Evolutionary conservation across 2,113 vertebrate species (phyloP).

Genomic region (Nymphicus hollandicus): DNA sequence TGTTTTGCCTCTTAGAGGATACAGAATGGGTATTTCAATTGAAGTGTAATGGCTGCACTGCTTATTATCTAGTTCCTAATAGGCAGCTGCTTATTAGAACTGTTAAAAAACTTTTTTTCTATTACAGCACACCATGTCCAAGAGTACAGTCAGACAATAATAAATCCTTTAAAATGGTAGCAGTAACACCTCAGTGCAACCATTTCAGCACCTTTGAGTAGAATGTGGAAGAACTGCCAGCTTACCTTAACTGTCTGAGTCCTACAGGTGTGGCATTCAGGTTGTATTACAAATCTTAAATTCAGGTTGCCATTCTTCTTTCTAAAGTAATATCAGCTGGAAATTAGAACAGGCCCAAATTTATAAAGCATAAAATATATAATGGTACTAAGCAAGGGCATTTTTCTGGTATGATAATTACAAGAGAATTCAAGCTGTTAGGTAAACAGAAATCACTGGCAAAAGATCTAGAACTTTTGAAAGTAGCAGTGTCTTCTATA

Average conservation of each 20-base stretch:
- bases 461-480: not conserved
- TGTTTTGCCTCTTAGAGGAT: not conserved
- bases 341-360: not conserved
- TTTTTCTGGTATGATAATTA: not conserved
- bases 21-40: constrained; percentile 20
- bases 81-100: not conserved
- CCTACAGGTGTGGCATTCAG: not conserved
- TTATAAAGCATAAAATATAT: not conserved
- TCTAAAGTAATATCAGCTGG: not conserved
- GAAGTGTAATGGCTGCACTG: constrained; percentile 20
- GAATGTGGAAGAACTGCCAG: not conserved
- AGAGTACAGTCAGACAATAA: not conserved
- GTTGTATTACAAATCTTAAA: not conserved
- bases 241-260: not conserved
- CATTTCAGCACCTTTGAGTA: not conserved
- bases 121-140: not conserved
- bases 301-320: not conserved
- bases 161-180: not conserved
- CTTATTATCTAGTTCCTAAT: not conserved
- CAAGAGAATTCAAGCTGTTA: not conserved
- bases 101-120: not conserved
- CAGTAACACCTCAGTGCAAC: not conserved
- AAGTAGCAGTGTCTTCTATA: not conserved
- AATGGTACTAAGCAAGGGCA: not conserved
- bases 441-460: not conserved